Evolutionary conservation across 2,797 vertebrate genomes (phyloP).

Genomic region (Gymnopithys bicolor): DNA sequence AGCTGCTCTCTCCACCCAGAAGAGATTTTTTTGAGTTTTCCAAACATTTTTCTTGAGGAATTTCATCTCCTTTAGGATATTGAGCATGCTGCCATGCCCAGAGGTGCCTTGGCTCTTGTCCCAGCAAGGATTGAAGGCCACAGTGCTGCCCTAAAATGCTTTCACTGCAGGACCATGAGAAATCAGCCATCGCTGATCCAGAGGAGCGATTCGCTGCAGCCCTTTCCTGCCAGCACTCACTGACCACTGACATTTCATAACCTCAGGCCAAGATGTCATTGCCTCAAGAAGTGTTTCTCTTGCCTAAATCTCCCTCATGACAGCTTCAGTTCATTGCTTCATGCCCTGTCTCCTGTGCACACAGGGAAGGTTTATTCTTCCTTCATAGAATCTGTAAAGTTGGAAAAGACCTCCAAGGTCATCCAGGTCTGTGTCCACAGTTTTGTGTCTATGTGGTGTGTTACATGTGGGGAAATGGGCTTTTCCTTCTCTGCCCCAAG

Average conservation of each 20-base stretch:
- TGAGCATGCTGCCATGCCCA: rapidly evolving
- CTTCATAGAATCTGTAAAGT: neutral
- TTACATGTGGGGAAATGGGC: neutral
- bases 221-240: neutral
- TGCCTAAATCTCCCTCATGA: neutral
- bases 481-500: neutral
- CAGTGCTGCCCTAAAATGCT: neutral
- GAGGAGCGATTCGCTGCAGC: neutral
- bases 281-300: rapidly evolving
- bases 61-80: neutral
- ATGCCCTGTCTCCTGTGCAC: neutral
- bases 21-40: neutral
- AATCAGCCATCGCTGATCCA: neutral
- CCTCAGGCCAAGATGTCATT: neutral
- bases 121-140: neutral
- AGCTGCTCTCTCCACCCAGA: neutral
- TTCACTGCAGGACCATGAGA: neutral
- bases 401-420: neutral
- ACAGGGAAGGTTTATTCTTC: neutral
- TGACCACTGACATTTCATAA: rapidly evolving
- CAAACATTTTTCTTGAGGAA: neutral
- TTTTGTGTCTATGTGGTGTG: neutral
- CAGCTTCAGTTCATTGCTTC: neutral
- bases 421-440: rapidly evolving
- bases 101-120: neutral